Conservation (phyloP, 2,797 vertebrate species). For the Ataeniobius toweri region DNA sequence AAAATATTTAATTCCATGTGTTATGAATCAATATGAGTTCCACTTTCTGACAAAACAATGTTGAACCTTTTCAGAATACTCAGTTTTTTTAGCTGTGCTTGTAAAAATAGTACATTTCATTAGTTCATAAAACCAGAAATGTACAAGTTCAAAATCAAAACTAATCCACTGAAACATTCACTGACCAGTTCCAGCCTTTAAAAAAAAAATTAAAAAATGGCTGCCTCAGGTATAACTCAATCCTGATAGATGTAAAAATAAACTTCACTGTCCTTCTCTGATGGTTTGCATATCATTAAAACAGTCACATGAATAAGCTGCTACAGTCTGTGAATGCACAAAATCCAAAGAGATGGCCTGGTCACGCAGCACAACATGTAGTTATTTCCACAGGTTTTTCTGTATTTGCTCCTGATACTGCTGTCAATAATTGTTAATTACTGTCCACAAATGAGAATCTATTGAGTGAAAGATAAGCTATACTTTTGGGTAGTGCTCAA, state of each 20-base stretch:
- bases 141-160: neutral
- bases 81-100: neutral
- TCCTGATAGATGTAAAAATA: neutral
- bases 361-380: neutral
- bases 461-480: neutral
- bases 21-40: too few species aligned
- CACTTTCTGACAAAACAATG: too few species aligned
- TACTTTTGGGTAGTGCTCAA: neutral
- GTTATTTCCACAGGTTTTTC: neutral
- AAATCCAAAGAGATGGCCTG: neutral
- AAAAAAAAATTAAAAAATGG: neutral
- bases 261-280: neutral
- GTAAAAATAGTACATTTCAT: neutral
- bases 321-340: neutral
- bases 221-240: neutral
- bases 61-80: neutral
- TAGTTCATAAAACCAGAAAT: neutral
- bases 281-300: neutral
- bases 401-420: neutral
- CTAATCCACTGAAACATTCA: neutral
- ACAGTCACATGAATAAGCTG: neutral
- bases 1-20: too few species aligned
- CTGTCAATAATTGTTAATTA: neutral
- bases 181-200: neutral
- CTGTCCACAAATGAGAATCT: neutral